These are phyloP conservation scores for Pegoplata infirma DNA, from an alignment of 2,888 invertebrate genomes.

Conservation along the genomic window DNA sequence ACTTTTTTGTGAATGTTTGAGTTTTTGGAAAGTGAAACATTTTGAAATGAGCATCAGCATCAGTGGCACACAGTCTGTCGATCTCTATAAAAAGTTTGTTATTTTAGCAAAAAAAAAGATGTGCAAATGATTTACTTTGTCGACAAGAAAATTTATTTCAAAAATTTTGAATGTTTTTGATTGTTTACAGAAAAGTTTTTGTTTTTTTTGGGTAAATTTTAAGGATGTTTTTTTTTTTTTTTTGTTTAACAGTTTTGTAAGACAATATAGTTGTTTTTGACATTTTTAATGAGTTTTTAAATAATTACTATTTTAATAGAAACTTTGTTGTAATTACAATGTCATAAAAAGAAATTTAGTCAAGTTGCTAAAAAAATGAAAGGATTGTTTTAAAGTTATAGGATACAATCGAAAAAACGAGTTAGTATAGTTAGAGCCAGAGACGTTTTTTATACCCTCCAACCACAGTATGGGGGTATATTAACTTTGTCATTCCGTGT, in stretches of 20 bases:
- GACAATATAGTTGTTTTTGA: constrained; percentile 39
- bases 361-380: no score
- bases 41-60: constrained; percentile 33
- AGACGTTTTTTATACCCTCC: no score
- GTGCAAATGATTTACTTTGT: constrained; percentile 43
- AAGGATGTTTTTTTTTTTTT: background rate
- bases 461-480: no score
- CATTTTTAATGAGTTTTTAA: constrained; percentile 44
- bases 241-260: background rate
- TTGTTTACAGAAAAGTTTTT: constrained; percentile 7
- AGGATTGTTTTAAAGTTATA: no score
- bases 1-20: constrained; percentile 19
- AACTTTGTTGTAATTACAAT: constrained; percentile 23
- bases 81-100: constrained; percentile 13
- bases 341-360: background rate
- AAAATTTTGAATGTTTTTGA: background rate
- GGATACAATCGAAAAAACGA: no score
- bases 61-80: constrained; percentile 11
- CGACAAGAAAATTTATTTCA: constrained; percentile 12
- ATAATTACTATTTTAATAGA: constrained; percentile 8
- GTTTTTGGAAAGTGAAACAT: constrained; percentile 37
- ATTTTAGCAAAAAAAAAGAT: constrained; percentile 7
- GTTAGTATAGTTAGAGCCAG: no score
- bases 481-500: no score
- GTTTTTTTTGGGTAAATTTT: background rate